Percentiles rank a stretch among this genome's conserved stretches.
These are phyloP conservation scores for Dicrurus megarhynchus DNA, from an alignment of 2,113 vertebrate genomes.

Conservation along the genomic window DNA sequence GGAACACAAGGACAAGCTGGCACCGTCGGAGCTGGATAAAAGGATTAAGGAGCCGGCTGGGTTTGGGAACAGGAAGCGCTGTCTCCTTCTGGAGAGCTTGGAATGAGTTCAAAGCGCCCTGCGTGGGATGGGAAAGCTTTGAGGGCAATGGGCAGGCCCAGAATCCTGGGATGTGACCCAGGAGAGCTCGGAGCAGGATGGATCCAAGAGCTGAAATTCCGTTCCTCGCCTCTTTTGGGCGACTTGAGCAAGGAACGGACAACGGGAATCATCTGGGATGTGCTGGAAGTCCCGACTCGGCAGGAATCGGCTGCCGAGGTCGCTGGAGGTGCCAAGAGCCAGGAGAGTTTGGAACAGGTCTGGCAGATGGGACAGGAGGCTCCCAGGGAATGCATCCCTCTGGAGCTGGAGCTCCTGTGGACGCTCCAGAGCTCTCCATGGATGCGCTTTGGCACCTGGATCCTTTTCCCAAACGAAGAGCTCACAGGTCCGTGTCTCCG, in stretches of 20 bases:
- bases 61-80: not conserved
- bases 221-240: not conserved
- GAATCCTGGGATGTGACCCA: not conserved
- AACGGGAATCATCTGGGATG: not conserved
- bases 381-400: not conserved
- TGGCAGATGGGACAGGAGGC: not conserved
- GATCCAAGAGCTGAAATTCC: not conserved
- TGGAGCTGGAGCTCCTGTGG: not conserved
- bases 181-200: not conserved
- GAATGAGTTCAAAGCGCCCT: slow-evolving; percentile 30
- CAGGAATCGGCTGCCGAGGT: not conserved
- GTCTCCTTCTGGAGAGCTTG: not conserved
- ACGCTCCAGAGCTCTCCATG: not conserved
- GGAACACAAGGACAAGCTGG: slow-evolving; percentile 3
- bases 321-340: not conserved
- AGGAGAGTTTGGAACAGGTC: not conserved
- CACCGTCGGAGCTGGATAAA: not conserved
- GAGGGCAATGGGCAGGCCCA: not conserved
- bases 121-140: not conserved
- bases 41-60: slow-evolving; percentile 34
- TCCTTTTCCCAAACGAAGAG: not conserved
- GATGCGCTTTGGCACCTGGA: not conserved
- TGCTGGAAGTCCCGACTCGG: not conserved
- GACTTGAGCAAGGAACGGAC: not conserved
- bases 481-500: fast-evolving